Base-by-base conservation (phyloP, 2,888 invertebrate species). In the Caenorhabditis parvicauda region DNA sequence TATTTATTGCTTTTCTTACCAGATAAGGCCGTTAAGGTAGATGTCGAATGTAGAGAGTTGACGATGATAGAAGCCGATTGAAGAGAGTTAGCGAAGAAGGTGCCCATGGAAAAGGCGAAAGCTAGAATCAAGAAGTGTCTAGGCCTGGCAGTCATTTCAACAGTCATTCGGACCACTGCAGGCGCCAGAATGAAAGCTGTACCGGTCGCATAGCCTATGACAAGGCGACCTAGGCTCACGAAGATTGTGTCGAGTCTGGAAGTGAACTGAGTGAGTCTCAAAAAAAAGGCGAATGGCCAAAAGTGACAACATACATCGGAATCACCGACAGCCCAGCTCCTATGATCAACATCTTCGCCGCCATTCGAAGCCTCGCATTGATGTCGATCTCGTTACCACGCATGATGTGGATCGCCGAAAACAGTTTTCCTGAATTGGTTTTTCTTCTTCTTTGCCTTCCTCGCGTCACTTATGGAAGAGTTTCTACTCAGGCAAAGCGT, bases 131-230 rank as follows among this genome's bases (percentile, higher is more conserved):
- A 42, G 37, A 67, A 67, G 29, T 67, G 60, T 1, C 59, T 21
- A 0, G 67, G 64, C 1, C 67, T 47, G 32, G 53, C 35, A 12
- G 47, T 44, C n/a, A 54, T 58, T 12, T 64, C 64, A n/a, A 67
- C 56, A 24, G 60, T 43, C 21, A 59, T 19, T 7, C 59, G 56
- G 7, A 70, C 57, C 21, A 67, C 56, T 2, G 61, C 64, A 3
- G 70, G 68, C n/a, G 72, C 68, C 52, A 66, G 67, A 3, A 72
- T 65, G 50, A 72, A 72, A 7, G 70, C 72, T n/a, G 64, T 59
- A 5, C 72, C 72, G 3, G 72, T 64, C 1, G 70, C 70, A 27
- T 58, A 69, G 9, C 72, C 72, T 53, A 72, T 64, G 7, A 70
- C 29, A 32, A 72, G 62, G 17, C 72, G 50, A n/a, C 69, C 70